Conservation (phyloP, 2,888 invertebrate species). For the Cheilosia grossa region DNA sequence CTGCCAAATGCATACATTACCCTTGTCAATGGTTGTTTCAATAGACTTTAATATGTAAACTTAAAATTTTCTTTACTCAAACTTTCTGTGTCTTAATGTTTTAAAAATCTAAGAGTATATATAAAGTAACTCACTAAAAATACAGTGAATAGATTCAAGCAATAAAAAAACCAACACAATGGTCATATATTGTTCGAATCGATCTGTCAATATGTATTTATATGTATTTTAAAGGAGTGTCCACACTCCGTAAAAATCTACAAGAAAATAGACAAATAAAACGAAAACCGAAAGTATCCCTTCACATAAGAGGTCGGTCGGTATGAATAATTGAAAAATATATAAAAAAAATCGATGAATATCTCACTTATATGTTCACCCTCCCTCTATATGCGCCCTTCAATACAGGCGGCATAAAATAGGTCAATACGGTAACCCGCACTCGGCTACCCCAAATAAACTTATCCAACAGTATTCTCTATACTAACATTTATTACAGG, state of each 20-base stretch:
- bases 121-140: not conserved
- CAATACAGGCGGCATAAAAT: constrained; percentile 29
- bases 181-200: not conserved
- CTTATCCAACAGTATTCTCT: not conserved
- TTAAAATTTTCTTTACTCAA: no score
- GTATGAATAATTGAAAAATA: no score
- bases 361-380: no score
- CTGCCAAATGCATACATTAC: no score
- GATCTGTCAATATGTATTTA: no score
- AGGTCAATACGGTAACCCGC: not conserved
- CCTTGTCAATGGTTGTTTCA: no score
- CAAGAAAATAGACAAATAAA: not conserved
- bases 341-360: constrained; percentile 21
- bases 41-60: no score
- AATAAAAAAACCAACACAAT: not conserved
- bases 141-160: not conserved
- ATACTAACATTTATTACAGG: constrained; percentile 48
- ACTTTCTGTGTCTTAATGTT: not conserved
- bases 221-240: not conserved
- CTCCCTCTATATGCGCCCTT: constrained; percentile 18
- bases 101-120: not conserved
- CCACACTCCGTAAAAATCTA: not conserved
- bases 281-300: constrained; percentile 11
- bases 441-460: not conserved
- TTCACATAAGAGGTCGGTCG: not conserved